Base-by-base conservation (phyloP, 53 echinoderm and acorn worm species). In the Stichopus horrens region DNA sequence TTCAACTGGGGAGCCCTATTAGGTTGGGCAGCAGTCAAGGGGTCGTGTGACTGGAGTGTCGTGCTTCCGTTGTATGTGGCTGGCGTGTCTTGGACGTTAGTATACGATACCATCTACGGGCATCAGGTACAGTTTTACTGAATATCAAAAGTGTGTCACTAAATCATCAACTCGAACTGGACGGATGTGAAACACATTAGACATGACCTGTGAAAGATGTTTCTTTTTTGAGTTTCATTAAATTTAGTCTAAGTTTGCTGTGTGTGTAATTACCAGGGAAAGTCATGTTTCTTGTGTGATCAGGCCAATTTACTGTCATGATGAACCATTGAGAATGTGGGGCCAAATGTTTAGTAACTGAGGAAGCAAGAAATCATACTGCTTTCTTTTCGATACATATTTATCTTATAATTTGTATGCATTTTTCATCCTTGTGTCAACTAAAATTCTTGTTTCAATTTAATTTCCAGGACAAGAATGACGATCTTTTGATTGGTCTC, bases 51-150 rank as follows among this genome's bases (percentile, higher is more conserved):
- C 87, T 97, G 97, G 97, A 90, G 92, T 63, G 90, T 95, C n/a
- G 94, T 97, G 23, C 77, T 95, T 5, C 97, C 97, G 53, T 88
- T 97, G 66, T 97, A 94, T 77, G 67, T 88, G 10, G 92, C 95
- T 5, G 91, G 97, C 59, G 87, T 95, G 9, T 92, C 95, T 7
- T 97, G 97, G 98, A 96, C 98, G 0, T 58, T 98, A 52, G 90
- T 98, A 5, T 98, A 98, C 21, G 98, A 98, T 74, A 98, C 98
- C 54, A 98, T 98, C 60, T 98, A 98, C 79, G 98, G 95, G 5
- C 98, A 98, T 92, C 98, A 98, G 95, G 98, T 97, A 79, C 57
- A 80, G 57, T 60, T 16, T 16, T 19, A 53, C 5, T 2, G 0
- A 37, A 37, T 37, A 37, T 37, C 37, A 8, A 59, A 59, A 59